Evolutionary conservation across 2,888 invertebrate species (phyloP).

Genomic region (Smittia aterrima): DNA sequence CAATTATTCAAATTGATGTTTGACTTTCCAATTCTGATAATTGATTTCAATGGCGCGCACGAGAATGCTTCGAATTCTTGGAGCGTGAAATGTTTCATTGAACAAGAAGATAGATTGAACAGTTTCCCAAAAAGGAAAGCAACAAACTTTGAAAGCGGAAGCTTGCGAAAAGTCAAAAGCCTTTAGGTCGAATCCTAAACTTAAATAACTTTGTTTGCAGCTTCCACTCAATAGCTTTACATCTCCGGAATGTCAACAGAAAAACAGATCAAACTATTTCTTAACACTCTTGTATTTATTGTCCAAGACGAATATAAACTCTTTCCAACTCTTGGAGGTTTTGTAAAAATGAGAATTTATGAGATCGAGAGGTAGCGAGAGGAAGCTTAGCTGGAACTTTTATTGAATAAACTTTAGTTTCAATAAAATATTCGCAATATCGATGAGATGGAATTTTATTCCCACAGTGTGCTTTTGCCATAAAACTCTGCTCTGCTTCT

Average conservation of each 20-base stretch:
- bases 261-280: too few relatives aligned
- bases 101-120: not conserved
- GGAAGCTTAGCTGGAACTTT: not conserved
- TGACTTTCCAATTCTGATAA: constrained; percentile 22
- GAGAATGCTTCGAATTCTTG: not conserved
- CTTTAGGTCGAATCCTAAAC: too few relatives aligned
- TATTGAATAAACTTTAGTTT: constrained; percentile 9
- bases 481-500: not conserved
- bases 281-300: too few relatives aligned
- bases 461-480: not conserved
- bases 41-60: not conserved
- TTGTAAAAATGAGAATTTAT: too few relatives aligned
- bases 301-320: too few relatives aligned
- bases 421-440: not conserved
- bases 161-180: not conserved
- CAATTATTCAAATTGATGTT: constrained; percentile 37
- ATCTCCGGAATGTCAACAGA: too few relatives aligned
- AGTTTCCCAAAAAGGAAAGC: not conserved
- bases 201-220: too few relatives aligned
- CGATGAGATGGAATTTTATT: not conserved
- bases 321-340: not conserved
- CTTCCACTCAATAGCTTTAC: too few relatives aligned
- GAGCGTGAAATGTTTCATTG: not conserved
- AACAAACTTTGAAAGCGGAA: not conserved
- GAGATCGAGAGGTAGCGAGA: too few relatives aligned